Conservation (phyloP, 2,888 invertebrate genomes). For the Noctua comes region DNA sequence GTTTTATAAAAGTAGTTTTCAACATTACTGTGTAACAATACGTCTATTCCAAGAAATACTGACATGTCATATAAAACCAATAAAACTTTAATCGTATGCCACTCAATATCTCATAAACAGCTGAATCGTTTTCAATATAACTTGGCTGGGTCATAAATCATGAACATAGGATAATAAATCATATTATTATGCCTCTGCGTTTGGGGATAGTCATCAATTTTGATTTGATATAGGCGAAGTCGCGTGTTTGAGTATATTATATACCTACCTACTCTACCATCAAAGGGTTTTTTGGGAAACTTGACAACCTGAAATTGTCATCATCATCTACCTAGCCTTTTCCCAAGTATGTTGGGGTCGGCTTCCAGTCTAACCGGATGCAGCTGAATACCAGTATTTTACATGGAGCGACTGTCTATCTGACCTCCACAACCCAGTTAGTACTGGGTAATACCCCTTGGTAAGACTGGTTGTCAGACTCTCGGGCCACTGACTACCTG, state of each 20-base stretch:
- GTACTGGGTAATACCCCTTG: too few relatives aligned
- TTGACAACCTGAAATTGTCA: too few relatives aligned
- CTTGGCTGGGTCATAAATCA: constrained; percentile 29
- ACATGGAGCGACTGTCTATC: too few relatives aligned
- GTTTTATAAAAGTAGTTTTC: neutral
- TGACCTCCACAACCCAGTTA: too few relatives aligned
- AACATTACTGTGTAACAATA: neutral
- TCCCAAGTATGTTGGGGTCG: too few relatives aligned
- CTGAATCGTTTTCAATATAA: constrained; percentile 28
- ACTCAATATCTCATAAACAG: constrained; percentile 33
- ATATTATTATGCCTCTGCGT: neutral
- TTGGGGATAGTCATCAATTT: constrained; percentile 30
- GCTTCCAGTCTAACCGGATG: too few relatives aligned
- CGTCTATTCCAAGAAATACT: neutral
- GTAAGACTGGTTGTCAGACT: too few relatives aligned
- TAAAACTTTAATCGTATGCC: constrained; percentile 21
- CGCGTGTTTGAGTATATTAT: constrained; percentile 14
- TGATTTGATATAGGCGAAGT: constrained; percentile 2
- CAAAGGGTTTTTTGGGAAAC: neutral
- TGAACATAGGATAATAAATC: constrained; percentile 21
- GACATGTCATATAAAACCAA: neutral
- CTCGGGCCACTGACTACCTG: too few relatives aligned
- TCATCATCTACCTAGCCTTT: too few relatives aligned
- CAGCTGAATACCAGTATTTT: too few relatives aligned
- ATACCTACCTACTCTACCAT: too few relatives aligned